Evolutionary conservation across 2,888 invertebrate genomes (phyloP).

Genomic region (Eurois occulta): DNA sequence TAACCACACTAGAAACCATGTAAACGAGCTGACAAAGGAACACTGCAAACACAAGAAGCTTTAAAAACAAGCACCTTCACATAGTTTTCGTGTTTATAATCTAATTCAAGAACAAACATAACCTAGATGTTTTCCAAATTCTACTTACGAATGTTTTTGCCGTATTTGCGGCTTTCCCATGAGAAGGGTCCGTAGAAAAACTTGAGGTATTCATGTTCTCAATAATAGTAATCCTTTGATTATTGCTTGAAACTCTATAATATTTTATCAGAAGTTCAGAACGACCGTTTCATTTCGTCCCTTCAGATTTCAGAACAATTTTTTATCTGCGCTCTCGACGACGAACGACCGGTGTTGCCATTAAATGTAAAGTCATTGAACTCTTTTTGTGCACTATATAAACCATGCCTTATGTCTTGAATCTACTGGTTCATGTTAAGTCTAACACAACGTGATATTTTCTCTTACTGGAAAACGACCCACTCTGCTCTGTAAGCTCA

Average conservation of each 20-base stretch:
- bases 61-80: not conserved
- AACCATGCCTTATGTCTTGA: not conserved
- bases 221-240: not conserved
- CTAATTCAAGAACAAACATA: conserved; percentile 73
- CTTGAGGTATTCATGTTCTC: conserved; percentile 76
- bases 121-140: conserved; percentile 71
- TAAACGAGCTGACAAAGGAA: not conserved
- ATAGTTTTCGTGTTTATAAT: conserved; percentile 37
- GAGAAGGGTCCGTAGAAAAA: conserved; percentile 66
- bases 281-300: conserved; percentile 56
- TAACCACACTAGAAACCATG: not conserved
- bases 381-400: not conserved
- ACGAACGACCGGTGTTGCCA: not conserved
- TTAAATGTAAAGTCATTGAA: not conserved
- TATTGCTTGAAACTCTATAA: conserved; percentile 3
- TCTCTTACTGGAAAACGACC: not conserved
- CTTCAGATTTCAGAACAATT: conserved; percentile 16
- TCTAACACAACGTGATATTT: not conserved
- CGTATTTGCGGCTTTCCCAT: conserved; percentile 62
- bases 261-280: not conserved
- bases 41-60: not conserved
- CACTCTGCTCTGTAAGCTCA: rapidly evolving
- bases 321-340: conserved; percentile 13
- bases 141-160: conserved; percentile 82
- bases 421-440: not conserved